Evolutionary conservation across 2,797 vertebrate genomes (phyloP).

Genomic region (Enteromius trimaculatus): DNA sequence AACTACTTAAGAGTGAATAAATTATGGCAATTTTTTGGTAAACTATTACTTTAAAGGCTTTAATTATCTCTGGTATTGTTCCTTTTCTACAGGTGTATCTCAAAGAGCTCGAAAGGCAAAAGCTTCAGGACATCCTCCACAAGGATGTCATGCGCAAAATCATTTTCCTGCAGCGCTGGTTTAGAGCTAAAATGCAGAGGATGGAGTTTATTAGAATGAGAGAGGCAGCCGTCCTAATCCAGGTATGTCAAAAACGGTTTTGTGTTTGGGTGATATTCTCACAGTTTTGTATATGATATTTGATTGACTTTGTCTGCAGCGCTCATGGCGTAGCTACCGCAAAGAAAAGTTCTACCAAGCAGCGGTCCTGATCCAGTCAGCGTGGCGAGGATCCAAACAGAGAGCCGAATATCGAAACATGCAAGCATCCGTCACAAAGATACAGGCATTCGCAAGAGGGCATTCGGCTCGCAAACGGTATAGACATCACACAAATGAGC

Average conservation of each 20-base stretch:
- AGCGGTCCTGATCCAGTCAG: slow-evolving; percentile 81
- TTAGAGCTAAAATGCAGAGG: slow-evolving; percentile 85
- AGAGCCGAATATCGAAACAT: slow-evolving; percentile 70
- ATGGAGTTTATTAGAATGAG: slow-evolving; percentile 83
- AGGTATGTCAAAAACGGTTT: slow-evolving; percentile 74
- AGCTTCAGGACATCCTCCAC: slow-evolving; percentile 90
- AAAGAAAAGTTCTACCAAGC: slow-evolving; percentile 75
- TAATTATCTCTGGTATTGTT: not conserved
- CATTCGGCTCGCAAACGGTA: slow-evolving; percentile 88
- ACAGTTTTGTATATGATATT: not conserved
- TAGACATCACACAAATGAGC: not conserved
- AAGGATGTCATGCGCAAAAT: slow-evolving; percentile 93
- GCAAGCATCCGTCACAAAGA: slow-evolving; percentile 73
- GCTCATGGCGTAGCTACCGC: slow-evolving; percentile 81
- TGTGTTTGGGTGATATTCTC: not conserved
- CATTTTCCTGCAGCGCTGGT: slow-evolving; percentile 91
- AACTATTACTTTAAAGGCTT: not conserved
- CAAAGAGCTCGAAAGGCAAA: slow-evolving; percentile 91
- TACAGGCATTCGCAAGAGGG: slow-evolving; percentile 89
- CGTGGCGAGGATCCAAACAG: slow-evolving; percentile 82
- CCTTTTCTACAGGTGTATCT: slow-evolving; percentile 87
- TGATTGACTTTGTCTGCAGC: slow-evolving; percentile 67
- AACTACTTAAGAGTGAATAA: too few species aligned
- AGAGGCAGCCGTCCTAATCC: slow-evolving; percentile 81
- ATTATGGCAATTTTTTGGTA: too few species aligned